Evolutionary conservation across 2,888 invertebrate genomes (phyloP), one percentile per base, ranked within the genome.

Genomic region (Cataglyphis albicans): DNA sequence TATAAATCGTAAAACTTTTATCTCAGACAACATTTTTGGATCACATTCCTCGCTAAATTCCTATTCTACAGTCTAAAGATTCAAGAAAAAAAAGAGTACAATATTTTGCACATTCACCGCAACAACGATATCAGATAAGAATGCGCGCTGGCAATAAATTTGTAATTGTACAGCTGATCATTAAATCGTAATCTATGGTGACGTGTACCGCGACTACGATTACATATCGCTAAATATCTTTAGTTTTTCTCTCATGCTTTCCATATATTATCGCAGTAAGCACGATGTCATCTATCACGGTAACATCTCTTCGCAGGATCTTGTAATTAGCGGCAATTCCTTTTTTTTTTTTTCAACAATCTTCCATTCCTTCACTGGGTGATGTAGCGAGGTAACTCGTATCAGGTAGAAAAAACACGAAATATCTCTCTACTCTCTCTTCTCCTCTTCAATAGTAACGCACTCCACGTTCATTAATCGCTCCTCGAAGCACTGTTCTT

Each of bases 371-470:
- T n/a, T 76, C 25, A 32, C 29, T n/a, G 32, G 29, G 15, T 61
- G 15, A 15, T 7, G 21, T 12, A 35, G 7, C 25, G 41, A n/a
- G 12, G 3, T 18, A 5, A 25, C 15, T 63, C 21, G 10, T 55
- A 52, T 65, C 38, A 41, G 7, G 4, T n/a, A 35, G 25, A 18
- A 76, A 41, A 57, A 21, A 74, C 29, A 57, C 32, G 32, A 65
- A 44, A 5, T 5, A 7, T 48, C 21, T 10, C 48, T n/a, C 48
- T 52, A 7, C n/a, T 52, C 48, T 18, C 48, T 52, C 18, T 25
- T 48, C 48, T 52, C 48, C 44, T 44, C n/a, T 6, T 87, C 78
- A 89, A 12, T 87, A 86, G 18, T 84, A 87, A 25, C 52, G 86
- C 25, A 85, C 63, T 18, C 81, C 83, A 41, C 82, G 89, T 10